Base-by-base conservation (phyloP, 2,113 vertebrate species). In the Crotophaga sulcirostris region DNA sequence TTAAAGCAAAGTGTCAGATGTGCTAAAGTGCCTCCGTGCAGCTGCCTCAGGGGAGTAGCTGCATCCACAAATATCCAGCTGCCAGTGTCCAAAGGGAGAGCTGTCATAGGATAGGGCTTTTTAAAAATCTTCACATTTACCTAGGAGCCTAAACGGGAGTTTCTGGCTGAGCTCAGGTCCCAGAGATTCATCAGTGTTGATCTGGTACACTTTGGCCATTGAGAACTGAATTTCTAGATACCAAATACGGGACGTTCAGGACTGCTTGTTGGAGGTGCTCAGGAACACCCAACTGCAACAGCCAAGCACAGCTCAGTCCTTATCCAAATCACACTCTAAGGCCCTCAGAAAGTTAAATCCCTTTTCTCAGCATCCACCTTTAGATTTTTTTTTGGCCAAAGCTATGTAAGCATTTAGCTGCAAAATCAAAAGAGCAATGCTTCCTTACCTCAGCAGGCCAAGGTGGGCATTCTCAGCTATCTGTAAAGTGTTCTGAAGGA, bases 371-470 rank as follows among this genome's bases (percentile, higher is more conserved):
- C 40, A 91, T 21, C 26, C 45, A 52, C 20, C 26, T 76, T 63
- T 64, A 84, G 47, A 33, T 13, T 33, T 36, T 28, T 17, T 52
- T 47, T 54, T 20, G 4, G 14, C 20, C 21, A 67, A 83, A 94
- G 28, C 44, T 72, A 68, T 10, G 1, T 4, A 90, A 86, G 36
- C 16, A n/a, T 66, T 86, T 75, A 89, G 58, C 47, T 90, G 52
- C n/a, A 94, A 90, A 87, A 52, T 24, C 33, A 64, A 89, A 80
- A 92, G 2, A 90, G 51, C 31, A 83, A 69, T 36, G 45, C 38
- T 77, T 76, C 88, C 81, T 93, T 92, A 90, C 31, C 89, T 94
- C 88, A 85, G 82, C 49, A 87, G 80, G 80, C 24, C 68, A 93
- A 79, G 36, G 54, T 60, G 76, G 72, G 38, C 40, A 69, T 66